Evolutionary conservation across 1,140 invertebrate genomes (phyloP).

Genomic region (Dendroctonus ponderosae): DNA sequence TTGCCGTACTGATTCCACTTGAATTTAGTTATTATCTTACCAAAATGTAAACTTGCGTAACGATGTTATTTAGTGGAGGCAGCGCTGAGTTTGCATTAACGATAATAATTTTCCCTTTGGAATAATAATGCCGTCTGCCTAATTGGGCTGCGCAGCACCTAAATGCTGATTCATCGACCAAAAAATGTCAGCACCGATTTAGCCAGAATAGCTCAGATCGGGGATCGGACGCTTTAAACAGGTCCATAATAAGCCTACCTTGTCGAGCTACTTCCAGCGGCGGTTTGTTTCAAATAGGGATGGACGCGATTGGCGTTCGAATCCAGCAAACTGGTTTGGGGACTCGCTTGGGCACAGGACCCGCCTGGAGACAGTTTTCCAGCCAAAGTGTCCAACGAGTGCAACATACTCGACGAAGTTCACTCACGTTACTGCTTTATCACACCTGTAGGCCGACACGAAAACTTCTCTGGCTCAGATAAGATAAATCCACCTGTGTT

Average conservation of each 20-base stretch:
- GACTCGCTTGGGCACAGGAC: conserved; percentile 37
- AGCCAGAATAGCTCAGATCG: too few species aligned
- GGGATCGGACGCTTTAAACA: background rate
- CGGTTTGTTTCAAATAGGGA: conserved; percentile 57
- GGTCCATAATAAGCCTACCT: conserved; percentile 23
- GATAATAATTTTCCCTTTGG: too few species aligned
- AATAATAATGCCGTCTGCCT: too few species aligned
- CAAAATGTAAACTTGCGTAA: too few species aligned
- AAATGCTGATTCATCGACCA: too few species aligned
- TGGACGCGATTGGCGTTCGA: conserved; percentile 59
- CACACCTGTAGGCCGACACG: conserved; percentile 39
- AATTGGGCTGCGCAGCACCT: too few species aligned
- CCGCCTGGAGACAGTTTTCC: conserved; percentile 70
- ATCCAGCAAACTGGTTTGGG: conserved; percentile 53
- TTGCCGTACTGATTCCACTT: too few species aligned
- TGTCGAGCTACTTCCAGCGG: conserved; percentile 32
- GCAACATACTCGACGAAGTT: conserved; percentile 60
- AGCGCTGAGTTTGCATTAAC: too few species aligned
- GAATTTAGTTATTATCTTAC: too few species aligned
- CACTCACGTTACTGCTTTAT: conserved; percentile 39
- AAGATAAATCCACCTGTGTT: conserved; percentile 38
- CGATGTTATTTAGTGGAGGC: too few species aligned
- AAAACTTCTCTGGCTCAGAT: conserved; percentile 26
- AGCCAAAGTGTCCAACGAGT: conserved; percentile 74
- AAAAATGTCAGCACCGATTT: too few species aligned